Base-by-base conservation (phyloP, 2,888 invertebrate species). In the Venusia cambrica region DNA sequence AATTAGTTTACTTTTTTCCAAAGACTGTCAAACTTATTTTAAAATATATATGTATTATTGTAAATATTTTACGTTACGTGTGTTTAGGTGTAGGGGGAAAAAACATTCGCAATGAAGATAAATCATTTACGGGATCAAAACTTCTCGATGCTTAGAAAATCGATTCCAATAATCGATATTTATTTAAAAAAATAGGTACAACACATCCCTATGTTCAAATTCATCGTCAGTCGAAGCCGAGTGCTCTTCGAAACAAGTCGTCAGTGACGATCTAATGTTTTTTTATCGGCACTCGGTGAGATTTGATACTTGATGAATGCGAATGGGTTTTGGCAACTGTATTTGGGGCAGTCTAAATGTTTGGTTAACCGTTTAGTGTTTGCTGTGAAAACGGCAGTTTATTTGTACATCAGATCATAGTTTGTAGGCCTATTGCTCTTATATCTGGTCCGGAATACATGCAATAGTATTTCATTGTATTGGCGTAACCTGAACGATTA, bases 131-230 rank as follows among this genome's bases (percentile, higher is more conserved):
- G n/a, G n/a, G n/a, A n/a, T n/a, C n/a, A 14, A 25, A 22, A 27
- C 32, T 7, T 19, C 27, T 34, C 37, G 35, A 41, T 24, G 15
- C 10, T 11, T 7, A 33, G n/a, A 45, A 47, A 44, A 51, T 60
- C 55, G 56, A 57, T 45, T 43, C n/a, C 40, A 11, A 37, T 24
- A 25, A 61, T 62, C 71, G 69, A 65, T 47, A n/a, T n/a, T n/a
- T 13, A 1, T 10, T 5, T 9, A 1, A 17, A 22, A 21, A 7
- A 26, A 30, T 26, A 22, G 28, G 6, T 15, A 20, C n/a, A 8
- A 24, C 37, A 28, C 75, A 62, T 45, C 73, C 54, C 75, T 69
- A 54, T 27, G 44, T 60, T 63, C 66, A 72, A 70, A 69, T 62
- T 66, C 68, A 73, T 51, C 46, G 38, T 56, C 69, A 80, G 77